phyloP scores from a whole-genome alignment of 1,140 invertebrate species.

The Aethina tumida region DNA sequence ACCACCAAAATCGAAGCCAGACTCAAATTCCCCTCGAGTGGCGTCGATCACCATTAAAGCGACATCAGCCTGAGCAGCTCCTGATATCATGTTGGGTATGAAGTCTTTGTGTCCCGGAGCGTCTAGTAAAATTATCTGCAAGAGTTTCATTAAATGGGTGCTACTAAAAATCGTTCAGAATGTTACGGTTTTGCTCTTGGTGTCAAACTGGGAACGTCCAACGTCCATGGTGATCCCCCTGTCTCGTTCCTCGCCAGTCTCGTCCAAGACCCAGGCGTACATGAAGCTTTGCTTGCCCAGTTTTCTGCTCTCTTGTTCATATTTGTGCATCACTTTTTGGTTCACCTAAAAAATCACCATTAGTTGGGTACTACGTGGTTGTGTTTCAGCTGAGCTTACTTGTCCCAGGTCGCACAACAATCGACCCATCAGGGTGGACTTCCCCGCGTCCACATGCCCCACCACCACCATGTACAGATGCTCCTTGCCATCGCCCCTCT shows the following conservation, averaged over 20 bases:
- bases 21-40: constrained; percentile 94
- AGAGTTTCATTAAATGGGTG: no score
- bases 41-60: constrained; percentile 94
- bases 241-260: constrained; percentile 94
- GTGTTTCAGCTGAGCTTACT: constrained; percentile 41
- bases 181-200: constrained; percentile 55
- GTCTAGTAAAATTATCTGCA: constrained; percentile 74
- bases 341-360: constrained; percentile 51
- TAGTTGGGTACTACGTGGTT: background rate
- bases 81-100: constrained; percentile 99
- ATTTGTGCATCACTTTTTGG: constrained; percentile 89
- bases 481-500: constrained; percentile 67
- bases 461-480: constrained; percentile 92
- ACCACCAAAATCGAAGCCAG: constrained; percentile 93
- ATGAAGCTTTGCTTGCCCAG: constrained; percentile 96
- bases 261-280: constrained; percentile 98
- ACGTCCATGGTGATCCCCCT: constrained; percentile 91
- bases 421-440: constrained; percentile 96
- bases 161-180: background rate
- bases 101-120: constrained; percentile 98
- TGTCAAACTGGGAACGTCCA: constrained; percentile 89
- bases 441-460: constrained; percentile 98
- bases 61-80: constrained; percentile 94
- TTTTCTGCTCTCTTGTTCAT: constrained; percentile 96
- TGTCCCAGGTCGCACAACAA: constrained; percentile 82